A percentile compares a stretch with the other conserved stretches of the same genome.
Evolutionary conservation across 1,140 invertebrate genomes (phyloP).

Genomic region (Drosophila dunni): DNA sequence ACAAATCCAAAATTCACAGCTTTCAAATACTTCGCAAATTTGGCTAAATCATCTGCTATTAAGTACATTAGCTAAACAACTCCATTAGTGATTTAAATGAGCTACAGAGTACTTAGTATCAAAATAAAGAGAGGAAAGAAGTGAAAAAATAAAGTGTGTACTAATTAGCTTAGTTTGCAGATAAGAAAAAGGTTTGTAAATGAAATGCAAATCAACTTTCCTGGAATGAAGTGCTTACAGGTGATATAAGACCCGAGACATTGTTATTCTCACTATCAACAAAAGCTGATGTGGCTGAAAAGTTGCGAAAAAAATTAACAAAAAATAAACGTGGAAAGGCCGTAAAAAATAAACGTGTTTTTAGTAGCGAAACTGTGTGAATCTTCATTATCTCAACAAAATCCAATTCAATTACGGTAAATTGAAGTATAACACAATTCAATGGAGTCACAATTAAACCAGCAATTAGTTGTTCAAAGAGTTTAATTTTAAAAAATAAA

Average conservation of each 20-base stretch:
- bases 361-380: constrained; percentile 12
- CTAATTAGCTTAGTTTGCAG: not conserved
- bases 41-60: not conserved
- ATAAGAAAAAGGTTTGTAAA: constrained; percentile 7
- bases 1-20: too few species aligned
- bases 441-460: not conserved
- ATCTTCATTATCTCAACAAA: constrained; percentile 42
- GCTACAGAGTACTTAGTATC: not conserved
- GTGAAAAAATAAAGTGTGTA: not conserved
- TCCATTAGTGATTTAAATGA: not conserved
- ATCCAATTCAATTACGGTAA: constrained; percentile 33
- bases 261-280: constrained; percentile 34
- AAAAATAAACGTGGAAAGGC: not conserved
- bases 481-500: not conserved
- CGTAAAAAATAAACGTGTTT: constrained; percentile 26
- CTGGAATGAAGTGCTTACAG: not conserved
- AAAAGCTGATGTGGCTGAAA: constrained; percentile 9
- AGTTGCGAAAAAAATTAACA: constrained; percentile 15
- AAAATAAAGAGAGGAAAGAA: not conserved
- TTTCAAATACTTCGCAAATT: too few species aligned
- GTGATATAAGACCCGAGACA: constrained; percentile 29
- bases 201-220: constrained; percentile 42
- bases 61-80: not conserved
- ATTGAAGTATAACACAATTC: constrained; percentile 34
- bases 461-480: constrained; percentile 5